Conservation (phyloP, 92 coral and sea anemone genomes). For the Palythoa caribaeorum region DNA sequence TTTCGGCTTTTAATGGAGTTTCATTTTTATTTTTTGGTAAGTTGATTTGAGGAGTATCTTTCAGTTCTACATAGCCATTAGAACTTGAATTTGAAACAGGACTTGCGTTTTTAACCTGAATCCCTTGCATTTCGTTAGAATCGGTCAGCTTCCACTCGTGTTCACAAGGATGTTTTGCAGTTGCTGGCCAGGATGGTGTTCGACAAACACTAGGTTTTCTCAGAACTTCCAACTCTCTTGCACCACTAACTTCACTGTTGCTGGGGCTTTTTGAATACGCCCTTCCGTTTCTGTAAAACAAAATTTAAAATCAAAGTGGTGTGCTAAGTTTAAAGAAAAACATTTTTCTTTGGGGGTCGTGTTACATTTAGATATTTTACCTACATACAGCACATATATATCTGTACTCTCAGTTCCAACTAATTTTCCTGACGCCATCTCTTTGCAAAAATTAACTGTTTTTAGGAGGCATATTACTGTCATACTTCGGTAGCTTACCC, state of each 20-base stretch:
- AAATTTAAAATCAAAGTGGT: neutral
- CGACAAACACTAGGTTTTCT: conserved; percentile 26
- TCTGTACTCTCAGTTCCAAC: too few species aligned
- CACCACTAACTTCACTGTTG: neutral
- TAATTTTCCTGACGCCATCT: too few species aligned
- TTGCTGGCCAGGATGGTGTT: conserved; percentile 32
- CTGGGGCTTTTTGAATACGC: neutral
- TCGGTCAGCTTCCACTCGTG: conserved; percentile 22
- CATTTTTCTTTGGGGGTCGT: too few species aligned
- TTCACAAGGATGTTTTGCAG: conserved; percentile 31
- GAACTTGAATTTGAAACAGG: conserved; percentile 4
- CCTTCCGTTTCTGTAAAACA: conserved; percentile 1
- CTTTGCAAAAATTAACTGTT: too few species aligned
- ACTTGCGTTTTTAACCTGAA: conserved; percentile 8
- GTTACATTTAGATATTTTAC: too few species aligned
- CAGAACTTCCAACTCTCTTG: conserved; percentile 3
- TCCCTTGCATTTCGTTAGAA: conserved; percentile 7
- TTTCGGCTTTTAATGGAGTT: neutral
- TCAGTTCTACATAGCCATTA: conserved; percentile 16
- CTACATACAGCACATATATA: too few species aligned
- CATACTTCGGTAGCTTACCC: too few species aligned
- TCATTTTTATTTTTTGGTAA: neutral
- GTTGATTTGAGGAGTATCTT: neutral
- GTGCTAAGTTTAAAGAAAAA: neutral
- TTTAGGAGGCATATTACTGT: too few species aligned